These are phyloP conservation scores for Athalia circularis DNA, from an alignment of 2,888 invertebrate genomes.

Conservation along the genomic window DNA sequence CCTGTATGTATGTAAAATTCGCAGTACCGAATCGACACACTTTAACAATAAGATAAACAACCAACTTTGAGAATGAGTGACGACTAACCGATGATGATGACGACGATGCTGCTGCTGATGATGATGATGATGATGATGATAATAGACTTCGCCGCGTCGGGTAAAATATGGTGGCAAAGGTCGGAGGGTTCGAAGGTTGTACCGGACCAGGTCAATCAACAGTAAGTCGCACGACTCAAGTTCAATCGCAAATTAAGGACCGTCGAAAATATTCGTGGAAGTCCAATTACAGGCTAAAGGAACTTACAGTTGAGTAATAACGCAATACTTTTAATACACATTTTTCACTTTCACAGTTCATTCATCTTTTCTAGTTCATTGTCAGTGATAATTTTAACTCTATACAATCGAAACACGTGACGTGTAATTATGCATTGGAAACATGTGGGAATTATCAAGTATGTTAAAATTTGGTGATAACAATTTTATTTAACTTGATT, in stretches of 20 bases:
- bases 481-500: too few relatives aligned
- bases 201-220: background rate
- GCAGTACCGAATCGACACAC: background rate
- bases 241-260: conserved; percentile 7
- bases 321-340: too few relatives aligned
- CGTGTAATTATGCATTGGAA: too few relatives aligned
- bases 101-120: background rate
- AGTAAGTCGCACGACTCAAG: conserved; percentile 1
- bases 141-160: background rate
- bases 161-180: background rate
- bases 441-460: too few relatives aligned
- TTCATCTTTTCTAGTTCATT: too few relatives aligned
- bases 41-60: background rate
- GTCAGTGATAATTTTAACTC: too few relatives aligned
- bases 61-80: background rate
- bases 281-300: too few relatives aligned
- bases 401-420: too few relatives aligned
- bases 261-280: background rate
- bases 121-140: too few relatives aligned
- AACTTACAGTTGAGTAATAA: too few relatives aligned
- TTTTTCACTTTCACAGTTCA: too few relatives aligned
- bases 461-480: too few relatives aligned
- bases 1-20: background rate
- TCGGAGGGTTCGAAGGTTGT: background rate
- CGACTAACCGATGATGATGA: background rate